phyloP scores from a whole-genome alignment of 2,797 vertebrate species.

The Sebastiscus tertius region DNA sequence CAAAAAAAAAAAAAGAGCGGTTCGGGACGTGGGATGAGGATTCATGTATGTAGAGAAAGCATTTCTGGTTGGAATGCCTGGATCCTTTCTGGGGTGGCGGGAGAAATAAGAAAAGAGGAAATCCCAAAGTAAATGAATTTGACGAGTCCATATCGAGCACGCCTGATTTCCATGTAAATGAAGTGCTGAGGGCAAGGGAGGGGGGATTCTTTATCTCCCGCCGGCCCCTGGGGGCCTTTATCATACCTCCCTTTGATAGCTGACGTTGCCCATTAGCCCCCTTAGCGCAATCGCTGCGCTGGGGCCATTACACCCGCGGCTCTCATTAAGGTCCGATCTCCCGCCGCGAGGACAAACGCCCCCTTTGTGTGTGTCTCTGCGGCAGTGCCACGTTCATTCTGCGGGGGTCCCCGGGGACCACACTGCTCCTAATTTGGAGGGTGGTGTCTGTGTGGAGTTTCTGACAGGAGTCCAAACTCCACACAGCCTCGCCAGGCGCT shows the following conservation, averaged over 20 bases:
- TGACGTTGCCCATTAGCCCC: slow-evolving; percentile 77
- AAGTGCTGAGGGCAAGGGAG: slow-evolving; percentile 37
- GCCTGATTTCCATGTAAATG: slow-evolving; percentile 86
- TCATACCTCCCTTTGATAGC: slow-evolving; percentile 81
- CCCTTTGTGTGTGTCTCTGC: slow-evolving; percentile 74
- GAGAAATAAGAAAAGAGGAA: slow-evolving; percentile 65
- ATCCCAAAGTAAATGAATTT: slow-evolving; percentile 84
- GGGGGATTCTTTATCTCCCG: slow-evolving; percentile 65
- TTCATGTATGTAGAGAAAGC: slow-evolving; percentile 75
- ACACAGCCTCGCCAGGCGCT: slow-evolving; percentile 41
- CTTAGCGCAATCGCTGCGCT: slow-evolving; percentile 55
- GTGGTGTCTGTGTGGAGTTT: slow-evolving; percentile 67
- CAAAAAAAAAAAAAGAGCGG: slow-evolving; percentile 63
- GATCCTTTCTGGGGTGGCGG: slow-evolving; percentile 56
- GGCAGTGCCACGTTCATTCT: slow-evolving; percentile 70
- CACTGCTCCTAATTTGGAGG: slow-evolving; percentile 76
- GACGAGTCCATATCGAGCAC: slow-evolving; percentile 82
- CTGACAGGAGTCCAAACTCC: slow-evolving; percentile 70
- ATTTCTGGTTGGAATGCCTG: slow-evolving; percentile 69
- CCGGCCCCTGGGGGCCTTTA: slow-evolving; percentile 68
- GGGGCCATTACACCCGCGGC: slow-evolving; percentile 73
- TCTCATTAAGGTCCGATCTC: slow-evolving; percentile 79
- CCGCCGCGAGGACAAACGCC: slow-evolving; percentile 80
- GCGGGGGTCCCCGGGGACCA: slow-evolving; percentile 67
- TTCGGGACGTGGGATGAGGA: slow-evolving; percentile 71